Base-by-base conservation (phyloP, 2,888 invertebrate species). In the Agrotis exclamationis region DNA sequence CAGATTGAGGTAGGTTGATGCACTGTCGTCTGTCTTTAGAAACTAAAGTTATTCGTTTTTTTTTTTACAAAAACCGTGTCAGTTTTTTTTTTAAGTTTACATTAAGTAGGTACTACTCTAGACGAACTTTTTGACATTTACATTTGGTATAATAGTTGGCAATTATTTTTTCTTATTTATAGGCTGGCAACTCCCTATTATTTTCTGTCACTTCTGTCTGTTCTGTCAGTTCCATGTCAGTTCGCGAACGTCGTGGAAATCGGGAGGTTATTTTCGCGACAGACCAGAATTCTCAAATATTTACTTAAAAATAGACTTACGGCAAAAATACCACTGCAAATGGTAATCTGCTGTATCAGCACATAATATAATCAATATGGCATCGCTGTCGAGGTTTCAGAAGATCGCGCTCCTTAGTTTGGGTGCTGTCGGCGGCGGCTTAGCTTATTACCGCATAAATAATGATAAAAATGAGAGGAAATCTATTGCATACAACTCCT, bases 361-460 rank as follows among this genome's bases (percentile, higher is more conserved):
- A 64, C 63, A 54, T 69, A 74, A 66, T 53, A 58, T 59, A 62
- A 75, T 59, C 68, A 86, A 74, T 83, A 97, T 97, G 97, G 93
- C 95, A 83, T 91, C 95, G 22, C 93, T 97, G 80, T 96, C 96
- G 54, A 96, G 97, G 91, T 93, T 97, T 64, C 96, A 97, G 84
- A 97, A 97, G 92, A 92, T 96, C 48, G 96, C 96, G 16, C 86
- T 97, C 39, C 83, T 97, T 67, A 97, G 97, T 71, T 93, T 97
- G 77, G 97, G 98, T 33, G 97, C 97, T 6, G 95, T 97, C 53
- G 97, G 97, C 70, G 98, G 98, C 48, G 95, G 97, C 16, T 95
- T 97, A 1, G 95, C 97, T 1, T 97, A 97, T 91, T 97, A 97
- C 88, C 96, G 97, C 66, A 93, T 95, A 74, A 95, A 94, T 77